Conservation (phyloP, 1,140 invertebrate species). For the Pogonognathellus flavescens region DNA sequence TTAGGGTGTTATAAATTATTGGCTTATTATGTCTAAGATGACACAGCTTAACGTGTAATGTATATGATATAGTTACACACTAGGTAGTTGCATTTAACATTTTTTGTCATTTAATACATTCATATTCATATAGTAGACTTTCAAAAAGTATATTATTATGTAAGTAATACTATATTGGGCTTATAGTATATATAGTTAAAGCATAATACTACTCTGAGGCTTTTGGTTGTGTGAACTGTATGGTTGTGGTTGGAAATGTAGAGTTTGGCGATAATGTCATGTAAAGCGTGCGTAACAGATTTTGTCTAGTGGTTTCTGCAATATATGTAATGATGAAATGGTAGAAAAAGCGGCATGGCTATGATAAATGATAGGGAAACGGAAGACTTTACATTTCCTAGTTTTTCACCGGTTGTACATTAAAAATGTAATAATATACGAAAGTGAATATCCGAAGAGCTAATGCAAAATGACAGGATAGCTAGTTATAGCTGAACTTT, state of each 20-base stretch:
- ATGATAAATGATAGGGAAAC: constrained; percentile 36
- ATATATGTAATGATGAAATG: constrained; percentile 20
- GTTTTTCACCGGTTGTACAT: constrained; percentile 22
- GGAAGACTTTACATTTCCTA: constrained; percentile 17
- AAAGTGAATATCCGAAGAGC: not conserved
- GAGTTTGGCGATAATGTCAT: not conserved
- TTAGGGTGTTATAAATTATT: no score
- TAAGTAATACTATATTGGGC: no score
- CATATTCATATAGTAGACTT: no score
- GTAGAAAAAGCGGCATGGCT: not conserved
- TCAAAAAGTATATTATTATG: no score
- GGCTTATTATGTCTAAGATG: no score
- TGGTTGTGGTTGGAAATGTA: not conserved
- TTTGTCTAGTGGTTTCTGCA: not conserved
- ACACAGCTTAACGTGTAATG: no score
- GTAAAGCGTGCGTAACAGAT: constrained; percentile 3
- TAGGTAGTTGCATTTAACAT: no score
- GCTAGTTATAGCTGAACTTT: constrained; percentile 20
- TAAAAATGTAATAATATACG: constrained; percentile 23
- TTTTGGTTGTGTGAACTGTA: no score
- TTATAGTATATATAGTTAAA: no score
- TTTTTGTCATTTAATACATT: no score
- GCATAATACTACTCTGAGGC: no score
- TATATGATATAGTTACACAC: no score
- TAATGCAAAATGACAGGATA: constrained; percentile 3